Evolutionary conservation across 1,140 invertebrate genomes (phyloP).

Genomic region (Formica selysi): DNA sequence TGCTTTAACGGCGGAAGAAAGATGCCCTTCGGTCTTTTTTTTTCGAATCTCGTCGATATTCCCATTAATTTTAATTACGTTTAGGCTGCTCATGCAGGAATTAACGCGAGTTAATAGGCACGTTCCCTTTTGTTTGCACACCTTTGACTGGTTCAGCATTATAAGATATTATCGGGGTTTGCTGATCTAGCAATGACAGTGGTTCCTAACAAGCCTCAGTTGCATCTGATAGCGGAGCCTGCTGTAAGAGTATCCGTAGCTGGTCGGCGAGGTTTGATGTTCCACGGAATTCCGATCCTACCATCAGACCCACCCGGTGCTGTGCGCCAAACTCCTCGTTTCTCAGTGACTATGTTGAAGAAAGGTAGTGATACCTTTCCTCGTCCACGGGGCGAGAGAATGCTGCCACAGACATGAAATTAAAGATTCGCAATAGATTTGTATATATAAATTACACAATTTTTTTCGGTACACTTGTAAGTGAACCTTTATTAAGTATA

Average conservation of each 20-base stretch:
- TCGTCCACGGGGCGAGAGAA: conserved; percentile 63
- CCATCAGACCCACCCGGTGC: conserved; percentile 82
- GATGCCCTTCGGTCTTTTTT: conserved; percentile 7
- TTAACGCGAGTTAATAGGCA: conserved; percentile 54
- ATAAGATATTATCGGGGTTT: conserved; percentile 77
- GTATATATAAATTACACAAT: conserved; percentile 66
- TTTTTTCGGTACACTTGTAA: conserved; percentile 30
- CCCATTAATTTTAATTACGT: conserved; percentile 57
- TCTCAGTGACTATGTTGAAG: conserved; percentile 81
- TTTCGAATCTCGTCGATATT: conserved; percentile 21
- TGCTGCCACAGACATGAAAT: conserved; percentile 61
- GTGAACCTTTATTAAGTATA: conserved; percentile 22
- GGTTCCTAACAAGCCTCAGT: conserved; percentile 78
- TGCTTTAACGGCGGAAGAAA: conserved; percentile 27
- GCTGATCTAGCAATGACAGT: conserved; percentile 78
- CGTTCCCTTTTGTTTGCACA: conserved; percentile 47
- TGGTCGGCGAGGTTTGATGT: conserved; percentile 81
- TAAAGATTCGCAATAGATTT: conserved; percentile 52
- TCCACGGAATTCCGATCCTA: conserved; percentile 82
- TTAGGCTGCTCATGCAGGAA: conserved; percentile 22
- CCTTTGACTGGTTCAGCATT: conserved; percentile 56
- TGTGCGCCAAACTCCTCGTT: conserved; percentile 79
- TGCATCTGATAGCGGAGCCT: conserved; percentile 77
- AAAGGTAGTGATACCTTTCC: conserved; percentile 78
- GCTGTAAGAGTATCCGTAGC: conserved; percentile 78